These are phyloP conservation scores for Buphagus erythrorhynchus DNA, from an alignment of 2,797 vertebrate species.

Conservation along the genomic window DNA sequence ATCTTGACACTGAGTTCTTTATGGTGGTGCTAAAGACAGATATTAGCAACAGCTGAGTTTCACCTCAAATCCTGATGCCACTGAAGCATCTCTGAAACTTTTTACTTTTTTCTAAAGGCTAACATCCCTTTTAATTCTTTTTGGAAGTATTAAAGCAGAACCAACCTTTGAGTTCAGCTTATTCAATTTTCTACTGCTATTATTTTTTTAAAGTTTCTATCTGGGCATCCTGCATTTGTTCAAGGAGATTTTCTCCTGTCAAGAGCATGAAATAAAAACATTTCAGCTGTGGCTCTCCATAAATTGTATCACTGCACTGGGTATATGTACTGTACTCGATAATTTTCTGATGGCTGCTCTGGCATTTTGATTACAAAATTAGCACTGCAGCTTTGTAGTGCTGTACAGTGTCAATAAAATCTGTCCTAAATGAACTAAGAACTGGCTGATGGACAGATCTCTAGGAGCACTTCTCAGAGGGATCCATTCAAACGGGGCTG, in stretches of 20 bases:
- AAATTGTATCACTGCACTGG: slow-evolving; percentile 17
- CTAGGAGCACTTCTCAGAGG: background rate
- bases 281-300: slow-evolving; percentile 35
- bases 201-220: background rate
- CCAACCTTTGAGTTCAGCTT: slow-evolving; percentile 3
- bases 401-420: background rate
- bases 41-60: background rate
- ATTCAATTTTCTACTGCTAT: background rate
- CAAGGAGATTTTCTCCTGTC: slow-evolving; percentile 56
- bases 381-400: background rate
- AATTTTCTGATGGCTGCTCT: slow-evolving; percentile 47
- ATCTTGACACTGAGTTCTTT: slow-evolving; percentile 2
- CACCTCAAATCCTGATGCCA: background rate
- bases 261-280: slow-evolving; percentile 59
- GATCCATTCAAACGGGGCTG: fast-evolving
- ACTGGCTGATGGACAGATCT: background rate
- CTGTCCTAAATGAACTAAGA: background rate
- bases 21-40: background rate
- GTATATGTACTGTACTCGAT: background rate
- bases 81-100: background rate
- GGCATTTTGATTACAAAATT: slow-evolving; percentile 50
- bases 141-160: slow-evolving; percentile 18
- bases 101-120: background rate
- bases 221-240: slow-evolving; percentile 36
- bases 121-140: background rate